These are phyloP conservation scores for Eubasilissa regina DNA, from an alignment of 1,140 invertebrate genomes.

Conservation along the genomic window DNA sequence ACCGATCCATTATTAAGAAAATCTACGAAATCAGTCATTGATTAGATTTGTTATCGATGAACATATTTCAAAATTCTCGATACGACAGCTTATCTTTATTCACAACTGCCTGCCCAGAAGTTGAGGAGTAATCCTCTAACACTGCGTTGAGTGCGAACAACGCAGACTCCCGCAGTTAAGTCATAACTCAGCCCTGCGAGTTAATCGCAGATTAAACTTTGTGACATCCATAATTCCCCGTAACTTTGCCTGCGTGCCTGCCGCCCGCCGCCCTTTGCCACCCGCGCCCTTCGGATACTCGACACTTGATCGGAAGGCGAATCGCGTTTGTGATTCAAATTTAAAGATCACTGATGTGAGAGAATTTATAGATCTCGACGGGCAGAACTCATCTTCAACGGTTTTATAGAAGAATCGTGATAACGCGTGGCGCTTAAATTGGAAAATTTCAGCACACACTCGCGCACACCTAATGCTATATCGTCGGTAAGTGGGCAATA, in stretches of 20 bases:
- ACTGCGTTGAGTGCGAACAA: neutral
- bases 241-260: neutral
- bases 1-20: no score
- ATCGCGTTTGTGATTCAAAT: constrained; percentile 17
- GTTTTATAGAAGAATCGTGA: no score
- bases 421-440: no score
- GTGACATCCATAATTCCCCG: constrained; percentile 39
- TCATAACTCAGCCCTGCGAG: constrained; percentile 28
- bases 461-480: no score
- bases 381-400: no score
- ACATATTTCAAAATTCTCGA: no score
- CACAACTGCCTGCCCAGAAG: constrained; percentile 4
- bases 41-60: no score
- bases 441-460: no score
- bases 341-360: neutral
- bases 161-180: constrained; percentile 7
- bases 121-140: neutral
- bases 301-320: constrained; percentile 13
- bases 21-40: no score
- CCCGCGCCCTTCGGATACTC: neutral
- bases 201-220: constrained; percentile 47
- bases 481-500: no score
- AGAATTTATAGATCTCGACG: no score
- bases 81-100: neutral
- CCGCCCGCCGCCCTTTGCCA: neutral